Base-by-base conservation (phyloP, 2,113 vertebrate species). In the Neoarius graeffei region DNA sequence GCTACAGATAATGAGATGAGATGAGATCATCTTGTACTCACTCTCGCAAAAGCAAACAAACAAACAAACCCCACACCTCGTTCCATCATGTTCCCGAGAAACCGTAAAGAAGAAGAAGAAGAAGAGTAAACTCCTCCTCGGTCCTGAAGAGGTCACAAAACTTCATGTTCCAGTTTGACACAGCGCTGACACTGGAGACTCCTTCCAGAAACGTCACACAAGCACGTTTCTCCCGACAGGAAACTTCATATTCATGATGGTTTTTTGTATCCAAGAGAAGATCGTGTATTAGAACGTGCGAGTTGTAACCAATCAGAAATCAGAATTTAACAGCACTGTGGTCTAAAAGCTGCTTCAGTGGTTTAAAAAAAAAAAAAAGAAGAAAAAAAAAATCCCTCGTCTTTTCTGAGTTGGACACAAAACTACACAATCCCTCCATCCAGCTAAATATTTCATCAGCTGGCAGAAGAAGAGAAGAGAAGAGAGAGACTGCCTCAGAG, bases 381-480 rank as follows among this genome's bases (percentile, higher is more conserved):
- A 42, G 35, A 42, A 42, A 42, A 42, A 42, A 4, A 42, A 42
- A 42, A 42, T 42, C 42, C 42, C 42, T 42, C 60, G 23, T 25
- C 23, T 64, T 9, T 64, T 25, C 7, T 57, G 56, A 57, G 2
- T 15, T 1, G 59, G 27, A 57, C 52, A 42, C 67, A 25, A 35
- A 74, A 69, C 67, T 23, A 5, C 11, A 86, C 11, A 86, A 90
- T 93, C 89, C 85, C 89, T 91, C 92, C 93, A 92, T 93, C 93
- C 92, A 92, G 90, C 90, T 95, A 93, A 94, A 95, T 94, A 95
- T 95, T 95, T 94, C 90, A 95, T 93, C 94, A 95, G 92, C 93
- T 94, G 92, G 92, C 89, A 93, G 91, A 93, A 92, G 92, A 67
- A 10, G 27, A 0, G 27, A 4, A 27, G 0, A 67, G n/a, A 14